Base-by-base conservation (phyloP, 2,113 vertebrate genomes). In the Labeo catla region DNA sequence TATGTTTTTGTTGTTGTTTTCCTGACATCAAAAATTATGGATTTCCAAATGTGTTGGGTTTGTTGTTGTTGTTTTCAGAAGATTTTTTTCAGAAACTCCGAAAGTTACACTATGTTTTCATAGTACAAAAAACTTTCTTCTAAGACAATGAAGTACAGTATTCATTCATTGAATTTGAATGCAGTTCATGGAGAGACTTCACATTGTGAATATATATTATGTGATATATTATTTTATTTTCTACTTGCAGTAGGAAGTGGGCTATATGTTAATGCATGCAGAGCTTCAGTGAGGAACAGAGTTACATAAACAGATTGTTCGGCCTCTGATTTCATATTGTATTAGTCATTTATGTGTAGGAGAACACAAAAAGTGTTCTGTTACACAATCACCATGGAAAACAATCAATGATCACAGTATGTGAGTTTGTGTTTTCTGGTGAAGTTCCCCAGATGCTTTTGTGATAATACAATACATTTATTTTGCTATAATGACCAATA, bases 261-360 rank as follows among this genome's bases (percentile, higher is more conserved):
- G 63, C 63, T 66, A 66, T 66, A 66, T 66, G 63, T 66, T 66
- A 11, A 66, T n/a, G 28, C 66, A 70, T 16, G 70, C 70, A 49
- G 10, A 74, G 72, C 45, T 23, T 49, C 43, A 49, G 43, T 13
- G 43, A 49, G 19, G 39, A 72, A 11, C 16, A 74, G 21, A 23
- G n/a, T 49, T 49, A 49, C 45, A 47, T 74, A 74, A 49, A 50
- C 72, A 76, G 21, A 13, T 6, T 76, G 39, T 72, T 45, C 19
- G 5, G n/a, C 45, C 72, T 76, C 72, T 23, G 11, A 1, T 13
- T 63, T 80, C 36, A 23, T 63, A 45, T 80, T 45, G 36, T 47
- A 61, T 80, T 61, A 80, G 57, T 80, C 54, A 80, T 47, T 9
- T 63, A 45, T 61, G 11, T 23, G 21, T 61, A 45, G 52, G 34